phyloP scores from a whole-genome alignment of 2,113 vertebrate species.

The Candoia aspera region DNA sequence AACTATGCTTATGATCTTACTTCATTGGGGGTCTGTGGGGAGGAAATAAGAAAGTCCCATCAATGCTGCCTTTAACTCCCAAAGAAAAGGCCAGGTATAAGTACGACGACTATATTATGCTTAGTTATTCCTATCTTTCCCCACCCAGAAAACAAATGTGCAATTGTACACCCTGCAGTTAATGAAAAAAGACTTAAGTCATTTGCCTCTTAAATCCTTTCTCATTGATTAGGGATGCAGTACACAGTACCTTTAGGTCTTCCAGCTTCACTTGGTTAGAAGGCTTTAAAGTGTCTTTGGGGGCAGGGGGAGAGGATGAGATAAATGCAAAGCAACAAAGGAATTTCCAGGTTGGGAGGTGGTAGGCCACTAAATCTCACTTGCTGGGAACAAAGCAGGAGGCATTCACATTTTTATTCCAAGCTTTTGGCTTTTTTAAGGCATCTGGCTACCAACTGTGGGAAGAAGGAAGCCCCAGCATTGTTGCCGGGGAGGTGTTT shows the following conservation, averaged over 20 bases:
- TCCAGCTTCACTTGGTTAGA: neutral
- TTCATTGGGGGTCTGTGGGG: neutral
- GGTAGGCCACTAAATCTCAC: neutral
- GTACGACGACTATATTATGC: neutral
- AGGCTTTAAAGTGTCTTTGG: neutral
- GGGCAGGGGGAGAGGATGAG: neutral
- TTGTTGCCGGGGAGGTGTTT: neutral
- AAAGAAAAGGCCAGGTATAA: neutral
- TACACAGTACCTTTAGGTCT: neutral
- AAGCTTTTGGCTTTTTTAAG: neutral
- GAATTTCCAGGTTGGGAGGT: neutral
- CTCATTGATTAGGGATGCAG: neutral
- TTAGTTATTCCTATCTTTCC: neutral
- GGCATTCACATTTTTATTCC: neutral
- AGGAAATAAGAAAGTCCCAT: neutral
- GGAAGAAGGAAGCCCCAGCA: no score
- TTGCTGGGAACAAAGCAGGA: neutral
- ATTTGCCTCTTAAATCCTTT: neutral
- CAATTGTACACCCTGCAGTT: neutral
- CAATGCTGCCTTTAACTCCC: neutral
- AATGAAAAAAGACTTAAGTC: neutral
- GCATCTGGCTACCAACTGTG: neutral
- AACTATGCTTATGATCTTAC: neutral
- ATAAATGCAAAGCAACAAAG: neutral
- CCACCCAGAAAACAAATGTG: neutral